Base-by-base conservation (phyloP, 2,113 vertebrate genomes). In the Falco punctatus region DNA sequence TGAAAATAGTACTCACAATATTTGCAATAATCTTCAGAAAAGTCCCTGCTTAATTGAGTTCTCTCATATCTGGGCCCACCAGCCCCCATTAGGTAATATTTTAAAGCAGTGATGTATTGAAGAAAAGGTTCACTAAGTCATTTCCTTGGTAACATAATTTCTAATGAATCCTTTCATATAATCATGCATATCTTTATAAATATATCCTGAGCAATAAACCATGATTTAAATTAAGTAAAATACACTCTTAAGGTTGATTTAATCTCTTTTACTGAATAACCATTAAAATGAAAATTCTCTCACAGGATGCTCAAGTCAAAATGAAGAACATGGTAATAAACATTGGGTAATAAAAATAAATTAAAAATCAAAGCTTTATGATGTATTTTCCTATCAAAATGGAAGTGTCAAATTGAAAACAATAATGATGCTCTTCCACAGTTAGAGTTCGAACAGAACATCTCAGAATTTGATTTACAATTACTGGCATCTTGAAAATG, bases 401-500 rank as follows among this genome's bases (percentile, higher is more conserved):
- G 65, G 59, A 97, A 95, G 70, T 85, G 35, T 77, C 38, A 94
- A 96, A 96, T 67, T 92, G 75, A 97, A 97, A 97, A 96, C 92
- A 97, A 92, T 93, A 94, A 97, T 73, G 92, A 96, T 74, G 33
- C 70, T 96, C 89, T 81, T 90, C 70, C 91, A 86, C 81, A 90
- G 77, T 82, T 94, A 93, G 72, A 86, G 67, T 90, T 96, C 71
- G 44, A 96, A 61, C 70, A 94, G 80, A 93, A 89, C 78, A 95
- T 54, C 86, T 92, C 71, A 74, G 89, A 83, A 77, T 81, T 66
- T 97, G 94, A 97, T 97, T 97, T 97, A 97, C 85, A 96, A 95
- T 94, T 96, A 97, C 91, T 35, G 88, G 79, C 95, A 94, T 96
- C 89, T 95, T 94, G 87, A 97, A 97, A 96, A 94, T 72, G 91